Base-by-base conservation (phyloP, 2,113 vertebrate species). In the Actenoides hombroni region DNA sequence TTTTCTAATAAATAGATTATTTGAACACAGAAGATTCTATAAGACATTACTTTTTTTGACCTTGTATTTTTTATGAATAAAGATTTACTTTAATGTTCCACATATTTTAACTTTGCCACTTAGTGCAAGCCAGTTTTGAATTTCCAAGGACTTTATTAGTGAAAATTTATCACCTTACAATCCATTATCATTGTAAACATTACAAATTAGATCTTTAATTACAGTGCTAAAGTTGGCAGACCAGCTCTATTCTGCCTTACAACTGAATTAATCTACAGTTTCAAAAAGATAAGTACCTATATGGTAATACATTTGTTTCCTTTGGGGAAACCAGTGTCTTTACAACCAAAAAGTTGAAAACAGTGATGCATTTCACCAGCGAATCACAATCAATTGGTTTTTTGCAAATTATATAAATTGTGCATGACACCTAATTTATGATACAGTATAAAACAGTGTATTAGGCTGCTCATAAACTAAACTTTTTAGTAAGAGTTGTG, bases 61-160 rank as follows among this genome's bases (percentile, higher is more conserved):
- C 39, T 71, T 92, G 70, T 68, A 39, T 35, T 87, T 96, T 97
- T 96, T 73, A 93, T 92, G 46, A 95, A 89, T 94, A 83, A 65
- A 79, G 76, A 74, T 89, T 91, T 92, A 81, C 90, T 88, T 94
- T 90, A 94, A 86, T 94, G 84, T 84, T 76, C 56, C 73, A 65
- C 78, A 78, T 77, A 88, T 83, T 85, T 95, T 91, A 86, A 78
- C 46, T 71, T 94, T 73, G 75, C 53, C 70, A 75, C 65, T 81
- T 92, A 81, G 59, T 75, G 61, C 42, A 96, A 90, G 31, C 33
- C n/a, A 69, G 67, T 92, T 92, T 84, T 81, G 65, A 90, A 75
- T 89, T 95, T 91, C 63, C 33, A 89, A 92, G 70, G 77, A 89
- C 90, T 83, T 95, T 95, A 92, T 57, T 86, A 78, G 95, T 95